Evolutionary conservation across 2,888 invertebrate genomes (phyloP), one percentile per base, ranked within the genome.

Genomic region (Augochlorella aurata): DNA sequence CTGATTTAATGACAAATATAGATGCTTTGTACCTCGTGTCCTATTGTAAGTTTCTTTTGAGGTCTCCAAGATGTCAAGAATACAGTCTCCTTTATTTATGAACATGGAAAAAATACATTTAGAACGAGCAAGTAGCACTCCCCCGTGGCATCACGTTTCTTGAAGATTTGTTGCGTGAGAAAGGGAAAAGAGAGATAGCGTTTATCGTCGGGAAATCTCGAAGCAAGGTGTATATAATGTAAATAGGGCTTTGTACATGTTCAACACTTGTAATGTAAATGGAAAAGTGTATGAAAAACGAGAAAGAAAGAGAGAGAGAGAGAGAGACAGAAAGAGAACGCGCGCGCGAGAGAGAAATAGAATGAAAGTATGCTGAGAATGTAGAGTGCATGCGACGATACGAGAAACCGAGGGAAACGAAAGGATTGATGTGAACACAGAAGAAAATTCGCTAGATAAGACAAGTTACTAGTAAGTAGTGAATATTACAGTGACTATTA

Each of bases 191-290:
- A 77, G 65, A 73, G 74, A 76, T 61, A 73, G 73, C 74, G 69
- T 75, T 88, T 88, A 84, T 87, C 86, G 85, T 89, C 84, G 85
- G 73, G 68, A 90, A 82, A 84, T 73, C 76, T 76, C 77, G 72
- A 84, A 83, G 80, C 74, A 74, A 79, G 74, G 90, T 94, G 94
- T 94, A 94, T 90, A 94, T 94, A 94, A 92, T 94, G 94, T 94
- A 94, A 90, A 94, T 94, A 94, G 91, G 93, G 94, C 94, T 94
- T 94, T 94, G 94, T 94, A 94, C 94, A 94, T 94, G 94, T 94
- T 94, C 94, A 94, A 94, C 93, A 75, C 68, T 94, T 94, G 92
- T 93, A 93, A 91, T 88, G 92, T 91, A 92, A 91, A 90, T 90
- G 89, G 80, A 86, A 77, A 82, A 88, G 61, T 79, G 76, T 82